A percentile compares a stretch with the other conserved stretches of the same genome.
Conservation (phyloP, 1,140 invertebrate genomes). For the Maniola jurtina region DNA sequence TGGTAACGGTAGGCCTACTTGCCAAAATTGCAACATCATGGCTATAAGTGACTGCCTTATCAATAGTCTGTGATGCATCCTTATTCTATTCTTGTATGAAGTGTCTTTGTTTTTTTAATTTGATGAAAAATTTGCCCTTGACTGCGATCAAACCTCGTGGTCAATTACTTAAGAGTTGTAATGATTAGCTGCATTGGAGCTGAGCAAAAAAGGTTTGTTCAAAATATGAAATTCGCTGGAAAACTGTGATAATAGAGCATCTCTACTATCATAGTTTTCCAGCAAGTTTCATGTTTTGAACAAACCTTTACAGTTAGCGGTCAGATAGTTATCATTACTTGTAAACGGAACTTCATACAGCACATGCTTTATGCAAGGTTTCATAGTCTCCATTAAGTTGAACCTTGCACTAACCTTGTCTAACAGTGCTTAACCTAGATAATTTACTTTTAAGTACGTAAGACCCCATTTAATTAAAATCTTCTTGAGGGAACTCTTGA, state of each 20-base stretch:
- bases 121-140: no score
- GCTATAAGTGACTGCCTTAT: not conserved
- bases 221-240: no score
- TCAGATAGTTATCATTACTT: not conserved
- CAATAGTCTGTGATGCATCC: not conserved
- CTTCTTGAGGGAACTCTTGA: not conserved
- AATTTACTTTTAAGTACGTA: constrained; percentile 1
- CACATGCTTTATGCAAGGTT: constrained; percentile 16
- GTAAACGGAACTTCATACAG: not conserved
- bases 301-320: no score
- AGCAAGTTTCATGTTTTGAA: no score
- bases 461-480: not conserved
- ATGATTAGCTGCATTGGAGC: no score
- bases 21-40: constrained; percentile 5
- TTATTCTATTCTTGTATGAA: not conserved
- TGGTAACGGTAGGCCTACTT: not conserved
- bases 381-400: constrained; percentile 13
- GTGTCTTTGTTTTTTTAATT: no score
- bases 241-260: no score
- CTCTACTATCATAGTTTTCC: no score
- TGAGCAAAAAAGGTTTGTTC: no score
- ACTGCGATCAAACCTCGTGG: no score
- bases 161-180: no score
- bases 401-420: constrained; percentile 25
- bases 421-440: constrained; percentile 12